Base-by-base conservation (phyloP, 2,888 invertebrate genomes). In the Cheilosia vernalis region DNA sequence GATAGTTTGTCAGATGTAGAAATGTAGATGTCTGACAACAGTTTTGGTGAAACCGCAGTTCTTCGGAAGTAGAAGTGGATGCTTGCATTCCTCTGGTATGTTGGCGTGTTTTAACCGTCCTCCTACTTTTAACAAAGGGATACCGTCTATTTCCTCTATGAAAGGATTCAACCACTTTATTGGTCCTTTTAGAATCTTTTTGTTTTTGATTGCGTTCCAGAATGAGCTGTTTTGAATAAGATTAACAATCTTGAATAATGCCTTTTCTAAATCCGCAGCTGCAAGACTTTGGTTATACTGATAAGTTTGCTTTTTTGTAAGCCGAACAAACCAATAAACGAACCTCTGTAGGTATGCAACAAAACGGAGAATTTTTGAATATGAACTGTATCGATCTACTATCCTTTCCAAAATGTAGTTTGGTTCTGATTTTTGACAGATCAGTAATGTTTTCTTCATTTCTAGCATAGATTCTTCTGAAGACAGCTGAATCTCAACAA, bases 1-100 rank as follows among this genome's bases (percentile, higher is more conserved):
- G 78, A 56, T 72, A 85, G 17, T 81, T 87, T 33, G 37, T 70
- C 4, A 74, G 10, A n/a, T n/a, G n/a, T n/a, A n/a, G n/a, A n/a
- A n/a, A 53, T 87, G 80, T 17, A 87, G 10, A 61, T 87, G 81
- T 4, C 53, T 72, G 17, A 87, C 49, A 66, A 17, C 2, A 3
- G 42, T 15, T 15, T 42, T 42, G 5, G 42, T 42, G n/a, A 42
- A 42, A n/a, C 33, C 9, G 33, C 33, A 9, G 33, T 33, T 33
- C 33, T 33, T 33, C 33, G 33, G 33, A 3, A 33, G 33, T 2
- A 10, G 33, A 33, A 33, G 33, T 10, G 33, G 33, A 33, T 33
- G 33, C 10, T 33, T 33, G 33, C 33, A 33, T 33, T 33, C 33
- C 33, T 44, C 15, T 44, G 44, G 15, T n/a, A 44, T 44, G 17